These are phyloP conservation scores for Macrotus californicus DNA, from an alignment of 2,113 vertebrate species.

Conservation along the genomic window DNA sequence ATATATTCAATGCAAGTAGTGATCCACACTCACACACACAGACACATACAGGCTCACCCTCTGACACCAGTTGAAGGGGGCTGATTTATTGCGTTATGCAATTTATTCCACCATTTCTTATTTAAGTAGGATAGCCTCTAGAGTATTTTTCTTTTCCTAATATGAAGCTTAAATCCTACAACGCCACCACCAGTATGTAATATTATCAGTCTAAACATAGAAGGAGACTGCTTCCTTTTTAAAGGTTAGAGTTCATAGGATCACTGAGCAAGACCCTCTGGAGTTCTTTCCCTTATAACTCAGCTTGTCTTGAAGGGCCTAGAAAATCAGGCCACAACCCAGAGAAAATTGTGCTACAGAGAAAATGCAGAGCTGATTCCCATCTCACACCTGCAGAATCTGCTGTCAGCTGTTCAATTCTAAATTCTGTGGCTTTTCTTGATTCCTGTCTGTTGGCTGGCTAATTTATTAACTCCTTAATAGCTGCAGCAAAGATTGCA, in stretches of 20 bases:
- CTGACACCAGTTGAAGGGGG: constrained; percentile 61
- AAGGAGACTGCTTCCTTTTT: constrained; percentile 61
- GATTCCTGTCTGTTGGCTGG: constrained; percentile 59
- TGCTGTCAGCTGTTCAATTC: constrained; percentile 68
- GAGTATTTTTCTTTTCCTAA: constrained; percentile 66
- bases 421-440: constrained; percentile 68
- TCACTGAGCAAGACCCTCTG: constrained; percentile 40
- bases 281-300: constrained; percentile 34
- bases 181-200: constrained; percentile 56
- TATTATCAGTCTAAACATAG: constrained; percentile 57
- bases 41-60: background rate
- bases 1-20: background rate
- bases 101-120: constrained; percentile 72
- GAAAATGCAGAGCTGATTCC: constrained; percentile 65
- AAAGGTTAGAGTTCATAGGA: constrained; percentile 46
- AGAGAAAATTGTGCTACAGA: constrained; percentile 60
- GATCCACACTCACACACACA: constrained; percentile 21
- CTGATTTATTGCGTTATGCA: constrained; percentile 68
- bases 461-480: constrained; percentile 63
- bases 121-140: constrained; percentile 73
- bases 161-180: constrained; percentile 72
- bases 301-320: constrained; percentile 58
- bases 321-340: constrained; percentile 69
- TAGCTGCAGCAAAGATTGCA: background rate
- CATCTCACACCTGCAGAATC: constrained; percentile 53